Base-by-base conservation (phyloP, 1,140 invertebrate species). In the Stegodyphus dumicola region DNA sequence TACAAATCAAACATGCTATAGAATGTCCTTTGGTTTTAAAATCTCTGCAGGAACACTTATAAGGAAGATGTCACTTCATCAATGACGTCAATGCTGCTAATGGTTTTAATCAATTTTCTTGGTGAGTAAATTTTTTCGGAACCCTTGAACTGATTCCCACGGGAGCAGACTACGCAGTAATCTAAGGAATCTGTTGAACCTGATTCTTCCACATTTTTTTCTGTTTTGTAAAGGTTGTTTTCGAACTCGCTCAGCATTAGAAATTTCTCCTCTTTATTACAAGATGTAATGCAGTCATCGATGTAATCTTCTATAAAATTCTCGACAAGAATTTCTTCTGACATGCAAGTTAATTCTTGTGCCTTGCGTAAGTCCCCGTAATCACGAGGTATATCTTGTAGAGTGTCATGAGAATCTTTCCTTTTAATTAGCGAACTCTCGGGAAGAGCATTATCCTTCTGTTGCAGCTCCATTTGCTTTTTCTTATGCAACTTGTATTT, bases 241-340 rank as follows among this genome's bases (percentile, higher is more conserved):
- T 83, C 79, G 52, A 74, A 83, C 90, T 96, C 95, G 86, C 94
- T 95, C 56, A 96, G 92, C 94, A 96, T 95, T 86, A 96, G 91
- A 89, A 95, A 96, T 90, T 96, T 95, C 90, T 96, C 95, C 54
- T 93, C 93, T 91, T 92, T 90, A 70, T 96, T 95, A 90, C 95
- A 96, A 49, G 95, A 96, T 73, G 95, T 96, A 89, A 96, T 96
- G 90, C 95, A 95, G 88, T 96, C 95, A 54, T 87, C 88, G 9
- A 87, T 75, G 15, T 89, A 87, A 64, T 89, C 86, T 52, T 87
- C 88, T 6, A 88, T n/a, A 15, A 87, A 85, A 64, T 88, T 88
- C 10, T 87, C 88, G 67, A 88, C 87, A 7, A 88, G 53, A 51
- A 87, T 84, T 77, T 88, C 88, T 70, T 96, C 95, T 6, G 95